Conservation (phyloP, 2,113 vertebrate species). For the Sceloporus tristichus region DNA sequence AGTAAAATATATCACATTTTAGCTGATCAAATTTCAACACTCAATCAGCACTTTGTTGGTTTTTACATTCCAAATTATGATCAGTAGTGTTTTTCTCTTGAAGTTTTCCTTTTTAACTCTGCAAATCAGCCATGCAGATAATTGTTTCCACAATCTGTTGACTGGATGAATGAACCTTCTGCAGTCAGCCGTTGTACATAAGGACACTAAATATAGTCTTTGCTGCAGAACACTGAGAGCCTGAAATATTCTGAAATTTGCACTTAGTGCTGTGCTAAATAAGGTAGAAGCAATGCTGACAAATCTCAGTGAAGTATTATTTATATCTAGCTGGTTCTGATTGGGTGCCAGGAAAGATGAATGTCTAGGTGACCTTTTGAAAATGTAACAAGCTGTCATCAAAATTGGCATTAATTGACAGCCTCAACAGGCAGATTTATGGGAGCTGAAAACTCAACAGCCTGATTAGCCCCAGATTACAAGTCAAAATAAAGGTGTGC, state of each 20-base stretch:
- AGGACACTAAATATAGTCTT: constrained; percentile 58
- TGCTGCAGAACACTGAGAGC: constrained; percentile 25
- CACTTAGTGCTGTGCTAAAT: constrained; percentile 46
- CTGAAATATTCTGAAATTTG: constrained; percentile 47
- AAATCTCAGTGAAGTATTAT: constrained; percentile 29
- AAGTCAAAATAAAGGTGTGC: background rate
- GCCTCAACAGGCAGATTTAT: constrained; percentile 18
- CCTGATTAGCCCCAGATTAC: background rate
- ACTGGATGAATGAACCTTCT: constrained; percentile 17
- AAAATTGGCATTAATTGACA: background rate
- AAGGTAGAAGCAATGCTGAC: constrained; percentile 30
- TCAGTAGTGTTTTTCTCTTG: constrained; percentile 33
- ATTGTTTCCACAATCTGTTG: constrained; percentile 30
- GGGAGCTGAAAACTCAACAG: background rate
- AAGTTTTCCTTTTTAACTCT: constrained; percentile 35
- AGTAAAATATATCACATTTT: background rate
- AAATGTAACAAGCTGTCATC: constrained; percentile 39
- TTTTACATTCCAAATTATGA: constrained; percentile 2
- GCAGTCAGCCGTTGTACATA: constrained; percentile 13
- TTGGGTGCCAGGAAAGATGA: constrained; percentile 6
- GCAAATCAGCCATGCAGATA: constrained; percentile 51
- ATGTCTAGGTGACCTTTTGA: constrained; percentile 43
- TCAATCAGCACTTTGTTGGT: constrained; percentile 25
- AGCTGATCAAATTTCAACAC: constrained; percentile 1
- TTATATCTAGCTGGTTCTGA: background rate